These are phyloP conservation scores for Phthorimaea operculella DNA, from an alignment of 1,140 invertebrate genomes.

Conservation along the genomic window DNA sequence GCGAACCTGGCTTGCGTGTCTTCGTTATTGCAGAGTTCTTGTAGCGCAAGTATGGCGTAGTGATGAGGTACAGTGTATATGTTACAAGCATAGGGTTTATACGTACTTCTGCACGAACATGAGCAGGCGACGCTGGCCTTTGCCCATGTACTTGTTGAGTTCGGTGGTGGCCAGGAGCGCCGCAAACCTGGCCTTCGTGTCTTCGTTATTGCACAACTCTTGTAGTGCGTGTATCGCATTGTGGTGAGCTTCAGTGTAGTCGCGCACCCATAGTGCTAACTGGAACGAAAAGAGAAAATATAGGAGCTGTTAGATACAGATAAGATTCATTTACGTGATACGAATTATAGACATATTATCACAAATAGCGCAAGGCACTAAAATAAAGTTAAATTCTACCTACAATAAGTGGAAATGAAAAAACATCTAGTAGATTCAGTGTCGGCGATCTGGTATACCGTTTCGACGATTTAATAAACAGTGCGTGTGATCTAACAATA, in stretches of 20 bases:
- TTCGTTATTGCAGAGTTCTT: constrained; percentile 17
- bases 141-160: constrained; percentile 18
- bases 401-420: too few species aligned
- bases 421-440: too few species aligned
- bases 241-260: constrained; percentile 41
- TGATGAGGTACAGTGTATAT: constrained; percentile 43
- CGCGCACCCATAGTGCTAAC: constrained; percentile 41
- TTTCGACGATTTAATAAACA: too few species aligned
- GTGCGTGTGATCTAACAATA: too few species aligned
- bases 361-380: too few species aligned
- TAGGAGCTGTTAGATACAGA: too few species aligned
- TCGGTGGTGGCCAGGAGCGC: constrained; percentile 28
- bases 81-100: too few species aligned
- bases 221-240: constrained; percentile 28
- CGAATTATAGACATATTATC: too few species aligned
- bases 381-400: too few species aligned
- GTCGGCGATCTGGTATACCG: too few species aligned
- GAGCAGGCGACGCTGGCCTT: constrained; percentile 26
- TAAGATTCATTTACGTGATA: too few species aligned
- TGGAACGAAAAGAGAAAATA: constrained; percentile 9
- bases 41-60: constrained; percentile 27
- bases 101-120: constrained; percentile 13
- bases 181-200: constrained; percentile 16
- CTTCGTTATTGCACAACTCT: constrained; percentile 16
- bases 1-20: constrained; percentile 17